Conservation (phyloP, 2,888 invertebrate genomes). For the Thumatha senex region DNA sequence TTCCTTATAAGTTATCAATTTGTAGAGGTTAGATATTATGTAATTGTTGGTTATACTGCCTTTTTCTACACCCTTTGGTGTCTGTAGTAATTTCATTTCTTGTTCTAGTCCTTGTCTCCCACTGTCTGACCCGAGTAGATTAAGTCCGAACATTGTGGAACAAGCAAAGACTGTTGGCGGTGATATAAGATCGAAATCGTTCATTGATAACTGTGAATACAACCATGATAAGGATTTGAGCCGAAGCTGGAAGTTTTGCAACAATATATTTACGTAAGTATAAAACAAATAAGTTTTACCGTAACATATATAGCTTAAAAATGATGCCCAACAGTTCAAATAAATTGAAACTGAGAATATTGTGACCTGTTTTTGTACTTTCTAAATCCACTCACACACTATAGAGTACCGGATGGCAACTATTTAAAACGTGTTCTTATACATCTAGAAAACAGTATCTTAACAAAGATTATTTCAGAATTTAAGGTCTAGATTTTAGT, state of each 20-base stretch:
- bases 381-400: no score
- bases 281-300: neutral
- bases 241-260: constrained; percentile 25
- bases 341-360: no score
- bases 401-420: no score
- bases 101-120: constrained; percentile 49
- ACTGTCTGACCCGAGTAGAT: constrained; percentile 42
- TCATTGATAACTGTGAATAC: constrained; percentile 25
- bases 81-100: constrained; percentile 41
- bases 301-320: no score
- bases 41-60: neutral
- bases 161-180: constrained; percentile 33
- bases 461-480: no score
- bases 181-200: constrained; percentile 11
- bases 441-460: no score
- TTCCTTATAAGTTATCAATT: neutral
- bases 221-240: constrained; percentile 37
- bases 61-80: constrained; percentile 15
- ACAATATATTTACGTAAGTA: constrained; percentile 35
- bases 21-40: neutral
- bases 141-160: constrained; percentile 47
- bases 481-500: no score
- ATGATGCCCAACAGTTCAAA: no score
- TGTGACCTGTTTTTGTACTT: no score
- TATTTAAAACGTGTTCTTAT: no score